Evolutionary conservation across 2,888 invertebrate species (phyloP).

Genomic region (Epinotia brunnichana): DNA sequence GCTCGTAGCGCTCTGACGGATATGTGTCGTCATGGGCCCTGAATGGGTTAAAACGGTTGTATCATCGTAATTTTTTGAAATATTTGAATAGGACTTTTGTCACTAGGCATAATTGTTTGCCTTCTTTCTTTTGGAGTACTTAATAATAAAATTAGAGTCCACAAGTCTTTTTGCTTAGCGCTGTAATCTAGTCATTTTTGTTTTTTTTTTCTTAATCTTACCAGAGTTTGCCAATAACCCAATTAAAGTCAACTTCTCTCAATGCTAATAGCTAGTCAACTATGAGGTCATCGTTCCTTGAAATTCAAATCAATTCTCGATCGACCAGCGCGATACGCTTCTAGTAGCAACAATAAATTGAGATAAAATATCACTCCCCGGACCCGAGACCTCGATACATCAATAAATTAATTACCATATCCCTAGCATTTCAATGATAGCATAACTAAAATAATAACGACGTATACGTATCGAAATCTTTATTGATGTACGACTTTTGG

Average conservation of each 20-base stretch:
- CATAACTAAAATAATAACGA: neutral
- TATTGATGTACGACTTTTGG: neutral
- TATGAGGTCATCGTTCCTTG: neutral
- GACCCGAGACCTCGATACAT: conserved; percentile 54
- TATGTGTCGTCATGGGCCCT: too few relatives aligned
- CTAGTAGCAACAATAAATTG: conserved; percentile 7
- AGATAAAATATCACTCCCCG: conserved; percentile 53
- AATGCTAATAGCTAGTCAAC: neutral
- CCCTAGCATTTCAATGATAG: conserved; percentile 31
- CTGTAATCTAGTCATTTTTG: too few relatives aligned
- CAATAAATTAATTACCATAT: conserved; percentile 65
- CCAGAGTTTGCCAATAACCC: too few relatives aligned
- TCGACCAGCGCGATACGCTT: neutral
- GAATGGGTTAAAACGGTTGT: too few relatives aligned
- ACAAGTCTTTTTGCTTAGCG: too few relatives aligned
- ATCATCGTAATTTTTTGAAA: too few relatives aligned
- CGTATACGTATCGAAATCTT: neutral
- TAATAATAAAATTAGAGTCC: too few relatives aligned
- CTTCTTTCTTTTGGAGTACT: too few relatives aligned
- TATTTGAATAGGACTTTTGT: too few relatives aligned
- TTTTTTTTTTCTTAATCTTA: too few relatives aligned
- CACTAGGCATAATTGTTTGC: too few relatives aligned
- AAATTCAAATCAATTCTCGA: conserved; percentile 2
- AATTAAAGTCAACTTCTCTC: neutral
- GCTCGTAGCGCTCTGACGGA: too few relatives aligned